Evolutionary conservation across 2,888 invertebrate species (phyloP).

Genomic region (Phorcus lineatus): DNA sequence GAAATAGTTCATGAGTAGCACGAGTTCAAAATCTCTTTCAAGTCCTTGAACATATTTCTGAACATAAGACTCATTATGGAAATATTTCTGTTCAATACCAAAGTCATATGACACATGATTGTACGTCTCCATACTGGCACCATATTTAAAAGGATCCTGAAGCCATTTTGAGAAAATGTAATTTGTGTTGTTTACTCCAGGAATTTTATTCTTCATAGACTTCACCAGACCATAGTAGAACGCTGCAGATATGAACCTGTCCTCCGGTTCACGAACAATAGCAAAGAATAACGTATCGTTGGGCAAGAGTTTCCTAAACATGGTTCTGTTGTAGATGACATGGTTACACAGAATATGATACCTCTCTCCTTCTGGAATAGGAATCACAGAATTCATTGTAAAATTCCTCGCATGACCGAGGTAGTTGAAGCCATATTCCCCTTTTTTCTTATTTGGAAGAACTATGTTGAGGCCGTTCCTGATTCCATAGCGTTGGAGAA

Average conservation of each 20-base stretch:
- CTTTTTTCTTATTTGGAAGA: conserved; percentile 51
- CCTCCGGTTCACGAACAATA: conserved; percentile 50
- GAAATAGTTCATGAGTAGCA: conserved; percentile 69
- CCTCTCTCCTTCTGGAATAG: conserved; percentile 48
- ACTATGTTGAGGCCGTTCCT: conserved; percentile 51
- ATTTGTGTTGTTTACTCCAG: background rate
- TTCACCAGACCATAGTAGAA: conserved; percentile 50
- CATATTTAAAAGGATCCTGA: background rate
- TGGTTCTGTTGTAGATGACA: conserved; percentile 52
- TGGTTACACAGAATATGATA: conserved; percentile 62
- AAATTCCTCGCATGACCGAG: conserved; percentile 48
- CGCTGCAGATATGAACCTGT: conserved; percentile 51
- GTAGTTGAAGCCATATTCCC: conserved; percentile 45
- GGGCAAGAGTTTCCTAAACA: conserved; percentile 45
- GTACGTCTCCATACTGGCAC: background rate
- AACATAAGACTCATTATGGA: conserved; percentile 27
- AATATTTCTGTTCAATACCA: background rate
- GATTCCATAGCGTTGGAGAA: conserved; percentile 57
- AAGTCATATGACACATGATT: conserved; percentile 18
- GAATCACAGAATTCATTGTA: conserved; percentile 46
- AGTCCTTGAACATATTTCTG: conserved; percentile 49
- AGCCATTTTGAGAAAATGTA: conserved; percentile 6
- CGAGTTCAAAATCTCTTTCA: conserved; percentile 57
- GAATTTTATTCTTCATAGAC: conserved; percentile 1
- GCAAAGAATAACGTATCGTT: conserved; percentile 48